These are phyloP conservation scores for Caenorhabditis tropicalis DNA, from an alignment of 1,140 invertebrate genomes.

Conservation along the genomic window DNA sequence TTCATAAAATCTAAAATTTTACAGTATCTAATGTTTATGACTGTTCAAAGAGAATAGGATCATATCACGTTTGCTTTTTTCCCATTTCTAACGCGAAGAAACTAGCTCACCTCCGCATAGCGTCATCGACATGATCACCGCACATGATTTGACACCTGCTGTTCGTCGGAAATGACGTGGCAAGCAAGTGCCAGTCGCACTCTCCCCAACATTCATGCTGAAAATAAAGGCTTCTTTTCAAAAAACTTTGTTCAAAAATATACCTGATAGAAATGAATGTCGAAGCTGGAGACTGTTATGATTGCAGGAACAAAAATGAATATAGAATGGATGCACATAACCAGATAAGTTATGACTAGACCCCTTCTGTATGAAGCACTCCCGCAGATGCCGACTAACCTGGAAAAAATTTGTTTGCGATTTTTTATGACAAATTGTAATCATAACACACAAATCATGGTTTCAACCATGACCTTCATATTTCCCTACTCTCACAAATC, in stretches of 20 bases:
- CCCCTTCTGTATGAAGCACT: constrained; percentile 62
- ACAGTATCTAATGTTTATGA: no score
- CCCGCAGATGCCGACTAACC: constrained; percentile 63
- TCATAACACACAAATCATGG: constrained; percentile 1
- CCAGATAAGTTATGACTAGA: constrained; percentile 62
- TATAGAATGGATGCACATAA: constrained; percentile 63
- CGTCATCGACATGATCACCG: constrained; percentile 61
- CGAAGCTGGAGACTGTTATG: constrained; percentile 64
- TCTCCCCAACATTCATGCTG: constrained; percentile 64
- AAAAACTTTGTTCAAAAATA: not conserved
- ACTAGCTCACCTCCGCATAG: constrained; percentile 55
- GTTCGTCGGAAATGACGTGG: constrained; percentile 60
- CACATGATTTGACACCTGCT: constrained; percentile 64
- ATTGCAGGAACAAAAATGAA: constrained; percentile 63
- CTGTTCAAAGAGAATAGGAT: no score
- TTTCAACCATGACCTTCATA: not conserved
- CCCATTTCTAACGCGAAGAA: not conserved
- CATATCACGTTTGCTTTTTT: not conserved
- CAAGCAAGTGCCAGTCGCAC: constrained; percentile 66
- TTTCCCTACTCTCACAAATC: not conserved
- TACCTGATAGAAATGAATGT: constrained; percentile 68
- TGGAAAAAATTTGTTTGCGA: constrained; percentile 37
- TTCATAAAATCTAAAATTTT: no score
- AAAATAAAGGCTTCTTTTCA: constrained; percentile 11
- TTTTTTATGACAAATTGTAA: not conserved